These are phyloP conservation scores for Acanthochromis polyacanthus DNA, from an alignment of 2,113 vertebrate species.

Conservation along the genomic window DNA sequence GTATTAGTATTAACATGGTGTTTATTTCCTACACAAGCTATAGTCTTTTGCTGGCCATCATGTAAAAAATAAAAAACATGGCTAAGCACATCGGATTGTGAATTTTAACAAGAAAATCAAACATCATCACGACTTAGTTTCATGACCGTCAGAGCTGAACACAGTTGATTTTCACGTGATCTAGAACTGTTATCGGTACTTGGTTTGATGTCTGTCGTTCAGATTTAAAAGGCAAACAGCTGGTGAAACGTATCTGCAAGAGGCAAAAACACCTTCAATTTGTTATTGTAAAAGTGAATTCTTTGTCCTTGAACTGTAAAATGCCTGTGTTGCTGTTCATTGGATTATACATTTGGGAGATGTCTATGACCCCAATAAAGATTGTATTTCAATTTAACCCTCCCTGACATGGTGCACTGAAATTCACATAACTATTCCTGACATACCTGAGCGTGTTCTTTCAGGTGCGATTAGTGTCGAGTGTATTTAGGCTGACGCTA, in stretches of 20 bases:
- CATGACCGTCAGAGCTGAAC: constrained; percentile 16
- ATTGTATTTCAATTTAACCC: constrained; percentile 76
- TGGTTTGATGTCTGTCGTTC: constrained; percentile 47
- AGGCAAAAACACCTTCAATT: constrained; percentile 57
- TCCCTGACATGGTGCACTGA: no score
- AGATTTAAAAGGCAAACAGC: constrained; percentile 35
- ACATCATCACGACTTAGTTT: constrained; percentile 6
- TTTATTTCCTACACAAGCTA: constrained; percentile 15
- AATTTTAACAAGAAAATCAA: constrained; percentile 34
- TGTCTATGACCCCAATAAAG: constrained; percentile 81
- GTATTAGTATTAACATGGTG: constrained; percentile 26
- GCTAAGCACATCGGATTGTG: constrained; percentile 52
- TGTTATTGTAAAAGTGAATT: constrained; percentile 79
- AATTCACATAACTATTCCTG: no score
- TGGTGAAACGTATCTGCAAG: constrained; percentile 49
- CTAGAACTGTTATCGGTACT: constrained; percentile 37
- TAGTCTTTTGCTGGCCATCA: not conserved
- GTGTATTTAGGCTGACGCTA: not conserved
- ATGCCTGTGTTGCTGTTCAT: constrained; percentile 82
- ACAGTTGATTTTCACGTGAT: constrained; percentile 32
- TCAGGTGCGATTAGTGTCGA: not conserved
- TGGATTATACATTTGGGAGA: constrained; percentile 77
- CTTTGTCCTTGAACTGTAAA: constrained; percentile 81
- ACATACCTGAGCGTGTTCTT: not conserved
- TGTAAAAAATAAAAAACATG: not conserved